phyloP scores from a whole-genome alignment of 2,888 invertebrate genomes.

The Epistrophe eligans region DNA sequence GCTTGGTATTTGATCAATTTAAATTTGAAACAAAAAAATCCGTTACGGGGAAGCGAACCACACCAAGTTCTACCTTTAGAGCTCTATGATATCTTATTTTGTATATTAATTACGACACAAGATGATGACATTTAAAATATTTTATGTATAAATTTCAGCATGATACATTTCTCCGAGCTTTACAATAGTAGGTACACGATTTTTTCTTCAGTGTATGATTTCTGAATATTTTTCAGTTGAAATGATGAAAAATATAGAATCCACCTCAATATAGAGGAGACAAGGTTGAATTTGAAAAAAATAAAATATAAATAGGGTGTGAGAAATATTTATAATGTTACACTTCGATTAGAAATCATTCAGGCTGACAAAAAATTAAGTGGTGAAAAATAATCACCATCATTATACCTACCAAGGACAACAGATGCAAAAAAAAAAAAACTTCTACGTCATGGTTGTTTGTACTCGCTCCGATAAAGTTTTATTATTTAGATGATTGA shows the following conservation, averaged over 20 bases:
- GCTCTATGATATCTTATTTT: no score
- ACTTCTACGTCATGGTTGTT: neutral
- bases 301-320: neutral
- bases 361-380: neutral
- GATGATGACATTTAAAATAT: no score
- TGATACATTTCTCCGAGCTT: no score
- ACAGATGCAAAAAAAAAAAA: neutral
- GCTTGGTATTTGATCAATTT: no score
- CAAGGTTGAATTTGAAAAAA: neutral
- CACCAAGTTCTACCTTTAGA: no score
- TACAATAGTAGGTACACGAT: no score
- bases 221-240: neutral
- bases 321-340: conserved; percentile 5
- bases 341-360: neutral
- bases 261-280: neutral
- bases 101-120: no score
- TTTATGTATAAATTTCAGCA: no score
- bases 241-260: neutral
- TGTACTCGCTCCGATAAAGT: neutral
- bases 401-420: no score
- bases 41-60: no score
- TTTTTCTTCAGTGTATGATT: neutral
- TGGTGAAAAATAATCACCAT: neutral
- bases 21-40: no score
- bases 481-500: no score